Conservation (phyloP, 2,888 invertebrate species). For the Apotomis turbidana region DNA sequence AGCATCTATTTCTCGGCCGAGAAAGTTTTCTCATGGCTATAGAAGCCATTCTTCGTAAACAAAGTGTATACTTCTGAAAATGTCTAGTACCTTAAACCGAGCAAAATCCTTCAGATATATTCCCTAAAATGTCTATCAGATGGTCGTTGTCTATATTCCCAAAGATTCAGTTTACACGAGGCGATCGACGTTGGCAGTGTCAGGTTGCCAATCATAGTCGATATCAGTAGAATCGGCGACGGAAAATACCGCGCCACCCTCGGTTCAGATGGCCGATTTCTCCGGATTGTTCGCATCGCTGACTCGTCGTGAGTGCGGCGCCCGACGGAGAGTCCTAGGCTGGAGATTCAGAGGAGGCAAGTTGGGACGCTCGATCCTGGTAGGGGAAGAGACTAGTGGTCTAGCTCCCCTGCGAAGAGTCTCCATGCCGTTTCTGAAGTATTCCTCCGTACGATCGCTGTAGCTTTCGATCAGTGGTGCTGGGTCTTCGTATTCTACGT, state of each 20-base stretch:
- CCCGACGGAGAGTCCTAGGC: slow-evolving; percentile 78
- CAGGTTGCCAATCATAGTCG: slow-evolving; percentile 75
- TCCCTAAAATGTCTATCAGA: too few species aligned
- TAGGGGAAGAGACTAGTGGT: slow-evolving; percentile 91
- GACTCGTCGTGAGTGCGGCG: slow-evolving; percentile 78
- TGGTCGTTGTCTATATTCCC: slow-evolving; percentile 43
- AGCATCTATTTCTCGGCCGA: too few species aligned
- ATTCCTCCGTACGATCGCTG: slow-evolving; percentile 80
- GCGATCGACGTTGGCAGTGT: slow-evolving; percentile 70
- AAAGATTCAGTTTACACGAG: slow-evolving; percentile 63
- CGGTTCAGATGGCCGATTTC: slow-evolving; percentile 81
- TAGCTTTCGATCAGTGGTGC: slow-evolving; percentile 90
- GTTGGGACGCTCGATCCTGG: slow-evolving; percentile 92
- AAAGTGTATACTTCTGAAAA: too few species aligned
- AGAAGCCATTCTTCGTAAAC: too few species aligned
- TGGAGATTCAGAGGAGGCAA: slow-evolving; percentile 90
- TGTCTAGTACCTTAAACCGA: too few species aligned
- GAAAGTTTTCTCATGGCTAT: too few species aligned
- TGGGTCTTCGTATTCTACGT: slow-evolving; percentile 92
- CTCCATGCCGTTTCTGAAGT: slow-evolving; percentile 75
- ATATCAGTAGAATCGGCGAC: slow-evolving; percentile 79
- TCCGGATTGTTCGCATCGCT: slow-evolving; percentile 78
- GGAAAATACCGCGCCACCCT: slow-evolving; percentile 80
- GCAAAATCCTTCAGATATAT: neutral
- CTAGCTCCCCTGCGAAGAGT: slow-evolving; percentile 81